These are phyloP conservation scores for Ernsta delagoae DNA, from an alignment of 2,888 invertebrate genomes.

Conservation along the genomic window DNA sequence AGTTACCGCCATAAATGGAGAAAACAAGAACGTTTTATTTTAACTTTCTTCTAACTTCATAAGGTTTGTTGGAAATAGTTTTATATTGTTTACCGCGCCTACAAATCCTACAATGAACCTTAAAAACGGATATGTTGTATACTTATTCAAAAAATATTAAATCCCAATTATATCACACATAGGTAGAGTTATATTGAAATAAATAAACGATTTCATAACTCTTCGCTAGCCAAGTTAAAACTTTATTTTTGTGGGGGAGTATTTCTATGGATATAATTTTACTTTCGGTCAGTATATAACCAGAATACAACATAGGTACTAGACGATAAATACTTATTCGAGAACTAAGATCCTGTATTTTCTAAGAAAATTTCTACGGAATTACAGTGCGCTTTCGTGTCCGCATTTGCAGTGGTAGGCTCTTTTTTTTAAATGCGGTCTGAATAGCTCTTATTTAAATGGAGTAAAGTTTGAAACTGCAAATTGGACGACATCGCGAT, in stretches of 20 bases:
- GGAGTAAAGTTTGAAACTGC: not conserved
- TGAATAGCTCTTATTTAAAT: not conserved
- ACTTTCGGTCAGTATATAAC: no score
- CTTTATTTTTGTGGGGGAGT: no score
- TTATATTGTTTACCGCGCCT: not conserved
- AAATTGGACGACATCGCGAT: not conserved
- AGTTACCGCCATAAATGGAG: slow-evolving; percentile 40
- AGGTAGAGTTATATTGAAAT: no score
- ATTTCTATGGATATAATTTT: no score
- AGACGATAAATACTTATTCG: no score
- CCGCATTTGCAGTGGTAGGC: not conserved
- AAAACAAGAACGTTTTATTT: slow-evolving; percentile 46
- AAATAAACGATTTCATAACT: no score
- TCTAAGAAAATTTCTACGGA: no score
- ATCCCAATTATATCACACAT: no score
- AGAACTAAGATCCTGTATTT: no score
- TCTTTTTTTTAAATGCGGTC: not conserved
- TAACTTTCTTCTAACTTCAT: slow-evolving; percentile 39
- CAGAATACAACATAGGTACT: no score
- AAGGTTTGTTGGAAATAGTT: slow-evolving; percentile 3
- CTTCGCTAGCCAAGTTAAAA: no score
- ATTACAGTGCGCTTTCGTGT: not conserved
- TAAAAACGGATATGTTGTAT: not conserved
- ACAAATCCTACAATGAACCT: not conserved
- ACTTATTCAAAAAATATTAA: no score